These are phyloP conservation scores for Hypocryptadius cinnamomeus DNA, from an alignment of 2,113 vertebrate species.

Conservation along the genomic window DNA sequence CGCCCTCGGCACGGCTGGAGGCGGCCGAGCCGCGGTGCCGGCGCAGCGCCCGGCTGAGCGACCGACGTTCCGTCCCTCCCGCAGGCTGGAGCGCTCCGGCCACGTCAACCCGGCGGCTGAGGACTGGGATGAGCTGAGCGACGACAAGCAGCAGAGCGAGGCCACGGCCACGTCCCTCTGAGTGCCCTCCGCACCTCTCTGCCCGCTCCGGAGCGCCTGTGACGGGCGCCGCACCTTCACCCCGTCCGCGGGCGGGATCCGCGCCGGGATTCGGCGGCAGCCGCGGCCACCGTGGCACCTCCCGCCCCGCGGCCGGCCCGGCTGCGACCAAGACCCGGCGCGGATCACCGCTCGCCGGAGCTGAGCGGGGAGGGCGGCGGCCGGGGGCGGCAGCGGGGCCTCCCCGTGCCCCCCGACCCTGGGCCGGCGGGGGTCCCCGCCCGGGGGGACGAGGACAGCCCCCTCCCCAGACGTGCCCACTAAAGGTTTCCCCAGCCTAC, in stretches of 20 bases:
- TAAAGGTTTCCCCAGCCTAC: background rate
- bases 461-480: background rate
- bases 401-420: background rate
- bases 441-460: background rate
- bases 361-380: background rate
- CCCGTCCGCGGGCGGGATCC: background rate
- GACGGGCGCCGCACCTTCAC: background rate
- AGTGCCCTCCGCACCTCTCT: background rate
- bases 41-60: background rate
- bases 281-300: background rate
- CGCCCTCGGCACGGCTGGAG: background rate
- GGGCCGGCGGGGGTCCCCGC: no score
- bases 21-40: background rate
- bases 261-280: background rate
- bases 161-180: background rate
- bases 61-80: background rate
- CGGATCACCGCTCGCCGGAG: rapidly evolving
- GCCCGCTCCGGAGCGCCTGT: background rate
- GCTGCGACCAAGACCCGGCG: background rate
- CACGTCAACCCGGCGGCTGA: background rate
- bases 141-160: background rate
- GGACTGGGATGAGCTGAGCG: background rate
- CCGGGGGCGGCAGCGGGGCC: background rate
- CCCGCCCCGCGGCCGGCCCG: background rate
- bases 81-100: background rate